These are phyloP conservation scores for Microplitis mediator DNA, from an alignment of 1,140 invertebrate species.

Conservation along the genomic window DNA sequence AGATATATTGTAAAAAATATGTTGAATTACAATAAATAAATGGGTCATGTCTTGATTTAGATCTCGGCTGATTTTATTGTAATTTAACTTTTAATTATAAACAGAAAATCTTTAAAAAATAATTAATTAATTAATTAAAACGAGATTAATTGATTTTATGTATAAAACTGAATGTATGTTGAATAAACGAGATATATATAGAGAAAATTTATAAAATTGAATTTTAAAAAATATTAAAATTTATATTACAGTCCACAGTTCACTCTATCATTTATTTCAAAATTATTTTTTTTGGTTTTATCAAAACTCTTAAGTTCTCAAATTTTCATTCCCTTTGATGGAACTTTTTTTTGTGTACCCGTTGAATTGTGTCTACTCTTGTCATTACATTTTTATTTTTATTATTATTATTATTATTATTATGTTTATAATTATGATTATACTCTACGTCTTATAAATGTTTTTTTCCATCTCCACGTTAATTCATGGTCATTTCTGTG, in stretches of 20 bases:
- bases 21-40: neutral
- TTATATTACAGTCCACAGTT: neutral
- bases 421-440: slow-evolving; percentile 9
- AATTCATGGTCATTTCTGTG: slow-evolving; percentile 27
- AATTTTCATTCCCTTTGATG: no score
- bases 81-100: slow-evolving; percentile 8
- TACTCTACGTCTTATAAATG: slow-evolving; percentile 9
- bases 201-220: slow-evolving; percentile 39
- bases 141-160: slow-evolving; percentile 46
- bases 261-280: neutral
- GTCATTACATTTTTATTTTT: neutral
- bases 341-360: neutral
- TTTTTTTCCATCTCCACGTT: slow-evolving; percentile 20
- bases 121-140: slow-evolving; percentile 41
- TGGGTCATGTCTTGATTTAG: slow-evolving; percentile 13
- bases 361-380: neutral
- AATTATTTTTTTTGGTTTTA: no score
- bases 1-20: neutral
- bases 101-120: slow-evolving; percentile 30
- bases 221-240: slow-evolving; percentile 22
- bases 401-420: neutral
- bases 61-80: slow-evolving; percentile 1
- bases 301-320: no score
- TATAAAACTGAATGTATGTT: slow-evolving; percentile 50
- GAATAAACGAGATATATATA: slow-evolving; percentile 41